These are phyloP conservation scores for Parapristionchus giblindavisi DNA, from an alignment of 2,888 invertebrate genomes.

Conservation along the genomic window DNA sequence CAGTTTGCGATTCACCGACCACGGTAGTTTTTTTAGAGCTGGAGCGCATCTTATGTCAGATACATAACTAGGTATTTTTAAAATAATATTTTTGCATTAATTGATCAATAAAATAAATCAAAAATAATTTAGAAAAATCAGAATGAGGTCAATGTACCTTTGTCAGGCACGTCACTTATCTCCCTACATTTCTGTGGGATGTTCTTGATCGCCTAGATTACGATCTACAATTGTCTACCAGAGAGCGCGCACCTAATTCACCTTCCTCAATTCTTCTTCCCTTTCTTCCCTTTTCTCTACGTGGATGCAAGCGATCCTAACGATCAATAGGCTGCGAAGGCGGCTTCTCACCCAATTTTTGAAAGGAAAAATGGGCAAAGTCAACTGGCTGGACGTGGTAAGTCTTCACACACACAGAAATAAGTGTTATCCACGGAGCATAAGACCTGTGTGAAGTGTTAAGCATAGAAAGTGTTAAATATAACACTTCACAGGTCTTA, in stretches of 20 bases:
- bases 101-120: background rate
- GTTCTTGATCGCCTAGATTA: background rate
- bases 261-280: background rate
- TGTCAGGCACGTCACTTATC: too few species aligned
- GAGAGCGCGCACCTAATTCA: background rate
- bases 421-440: too few species aligned
- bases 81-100: background rate
- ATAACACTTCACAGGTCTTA: too few species aligned
- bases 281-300: background rate
- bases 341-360: background rate
- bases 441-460: too few species aligned
- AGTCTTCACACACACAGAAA: too few species aligned
- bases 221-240: background rate
- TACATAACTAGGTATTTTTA: background rate
- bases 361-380: constrained; percentile 23
- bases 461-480: too few species aligned
- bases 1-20: too few species aligned
- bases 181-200: background rate
- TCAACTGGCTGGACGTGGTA: constrained; percentile 36
- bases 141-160: too few species aligned
- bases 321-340: constrained; percentile 1
- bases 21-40: constrained; percentile 18
- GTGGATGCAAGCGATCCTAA: background rate
- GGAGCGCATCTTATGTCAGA: background rate
- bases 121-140: background rate